Conservation (phyloP, 2,888 invertebrate genomes). For the Tethea ocularis region DNA sequence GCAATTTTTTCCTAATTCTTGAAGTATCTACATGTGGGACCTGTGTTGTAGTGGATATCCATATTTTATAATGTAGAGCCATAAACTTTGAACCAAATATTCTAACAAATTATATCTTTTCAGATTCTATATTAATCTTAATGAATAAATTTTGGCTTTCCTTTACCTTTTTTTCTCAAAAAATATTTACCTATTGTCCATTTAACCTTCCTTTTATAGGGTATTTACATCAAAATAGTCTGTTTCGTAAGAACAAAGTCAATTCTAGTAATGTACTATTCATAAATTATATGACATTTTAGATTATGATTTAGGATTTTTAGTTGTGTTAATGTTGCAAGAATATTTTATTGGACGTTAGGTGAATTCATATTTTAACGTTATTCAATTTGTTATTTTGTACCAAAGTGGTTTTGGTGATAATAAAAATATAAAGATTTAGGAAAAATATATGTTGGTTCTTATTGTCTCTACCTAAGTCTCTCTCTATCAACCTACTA, state of each 20-base stretch:
- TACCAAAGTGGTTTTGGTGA: slow-evolving; percentile 66
- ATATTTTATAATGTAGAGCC: slow-evolving; percentile 53
- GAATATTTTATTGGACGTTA: slow-evolving; percentile 53
- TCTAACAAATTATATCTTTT: slow-evolving; percentile 11
- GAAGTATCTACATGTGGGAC: slow-evolving; percentile 76
- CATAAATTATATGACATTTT: slow-evolving; percentile 23
- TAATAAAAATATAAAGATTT: slow-evolving; percentile 55
- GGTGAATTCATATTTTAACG: slow-evolving; percentile 52
- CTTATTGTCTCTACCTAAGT: slow-evolving; percentile 2
- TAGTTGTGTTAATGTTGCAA: slow-evolving; percentile 50
- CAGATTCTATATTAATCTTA: slow-evolving; percentile 8
- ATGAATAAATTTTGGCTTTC: neutral
- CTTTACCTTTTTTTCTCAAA: neutral
- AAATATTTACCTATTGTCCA: neutral
- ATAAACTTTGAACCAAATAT: slow-evolving; percentile 24
- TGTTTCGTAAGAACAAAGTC: slow-evolving; percentile 53
- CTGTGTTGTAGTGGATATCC: slow-evolving; percentile 60
- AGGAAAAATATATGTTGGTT: slow-evolving; percentile 29
- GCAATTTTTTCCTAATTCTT: slow-evolving; percentile 54
- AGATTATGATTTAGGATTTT: slow-evolving; percentile 37
- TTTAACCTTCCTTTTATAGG: neutral
- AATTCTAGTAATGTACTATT: slow-evolving; percentile 61
- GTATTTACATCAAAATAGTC: slow-evolving; percentile 33
- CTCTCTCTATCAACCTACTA: too few relatives aligned
- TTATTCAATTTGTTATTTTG: slow-evolving; percentile 60